phyloP scores from a whole-genome alignment of 2,888 invertebrate genomes.

The Hemaris fuciformis region DNA sequence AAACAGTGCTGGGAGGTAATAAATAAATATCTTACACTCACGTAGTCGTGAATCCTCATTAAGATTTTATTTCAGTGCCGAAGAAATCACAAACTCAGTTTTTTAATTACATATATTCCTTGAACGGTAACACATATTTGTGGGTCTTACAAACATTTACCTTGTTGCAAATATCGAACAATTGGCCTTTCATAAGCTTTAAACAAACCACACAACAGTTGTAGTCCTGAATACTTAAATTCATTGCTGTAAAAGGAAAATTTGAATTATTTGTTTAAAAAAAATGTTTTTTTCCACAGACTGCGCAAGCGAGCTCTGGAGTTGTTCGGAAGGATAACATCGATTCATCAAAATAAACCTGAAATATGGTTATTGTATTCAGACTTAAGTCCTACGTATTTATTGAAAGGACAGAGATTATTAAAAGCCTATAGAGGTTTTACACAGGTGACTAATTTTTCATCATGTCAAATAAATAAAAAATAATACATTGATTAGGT shows the following conservation, averaged over 20 bases:
- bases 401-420: constrained; percentile 85
- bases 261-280: no score
- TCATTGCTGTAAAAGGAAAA: no score
- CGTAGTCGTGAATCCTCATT: neutral
- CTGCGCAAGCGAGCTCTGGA: constrained; percentile 82
- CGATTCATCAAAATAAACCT: constrained; percentile 85
- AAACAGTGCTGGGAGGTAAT: constrained; percentile 65
- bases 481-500: neutral
- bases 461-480: neutral
- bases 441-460: constrained; percentile 75
- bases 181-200: no score
- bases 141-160: no score
- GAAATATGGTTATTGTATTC: constrained; percentile 92
- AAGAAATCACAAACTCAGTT: no score
- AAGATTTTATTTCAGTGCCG: neutral
- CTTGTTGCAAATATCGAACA: no score
- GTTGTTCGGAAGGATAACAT: constrained; percentile 88
- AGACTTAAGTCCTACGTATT: constrained; percentile 82
- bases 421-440: constrained; percentile 89
- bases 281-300: constrained; percentile 39
- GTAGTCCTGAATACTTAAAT: no score
- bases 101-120: no score
- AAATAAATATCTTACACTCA: neutral
- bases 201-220: no score
- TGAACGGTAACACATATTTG: no score